These are phyloP conservation scores for Urophycis tenuis DNA, from an alignment of 2,797 vertebrate species.

Conservation along the genomic window DNA sequence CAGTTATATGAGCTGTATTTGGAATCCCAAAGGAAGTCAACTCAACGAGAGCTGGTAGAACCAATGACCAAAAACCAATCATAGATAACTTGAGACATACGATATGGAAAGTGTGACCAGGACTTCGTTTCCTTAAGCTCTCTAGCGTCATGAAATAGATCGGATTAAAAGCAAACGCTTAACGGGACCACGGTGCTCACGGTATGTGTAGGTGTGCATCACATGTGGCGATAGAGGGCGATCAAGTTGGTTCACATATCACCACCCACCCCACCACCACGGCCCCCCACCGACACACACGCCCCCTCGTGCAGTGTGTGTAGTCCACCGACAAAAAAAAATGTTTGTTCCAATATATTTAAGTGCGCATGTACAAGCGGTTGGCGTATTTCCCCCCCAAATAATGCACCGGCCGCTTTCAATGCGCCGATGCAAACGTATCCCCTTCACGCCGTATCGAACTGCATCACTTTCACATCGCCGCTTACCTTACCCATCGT, in stretches of 20 bases:
- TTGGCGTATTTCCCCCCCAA: not conserved
- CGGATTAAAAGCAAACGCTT: not conserved
- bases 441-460: not conserved
- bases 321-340: not conserved
- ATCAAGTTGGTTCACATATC: not conserved
- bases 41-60: not conserved
- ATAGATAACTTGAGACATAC: not conserved
- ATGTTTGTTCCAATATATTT: no score
- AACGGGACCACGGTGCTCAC: not conserved
- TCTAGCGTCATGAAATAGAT: not conserved
- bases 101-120: not conserved
- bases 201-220: slow-evolving; percentile 37
- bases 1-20: not conserved
- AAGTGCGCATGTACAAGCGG: slow-evolving; percentile 6
- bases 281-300: slow-evolving; percentile 9
- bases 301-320: slow-evolving; percentile 37
- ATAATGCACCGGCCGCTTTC: not conserved
- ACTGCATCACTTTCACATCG: not conserved
- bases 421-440: not conserved
- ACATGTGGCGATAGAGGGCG: slow-evolving; percentile 22
- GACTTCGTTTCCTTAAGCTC: not conserved
- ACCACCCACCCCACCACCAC: not conserved
- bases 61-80: not conserved
- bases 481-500: slow-evolving; percentile 53
- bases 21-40: not conserved